Conservation (phyloP, 2,888 invertebrate genomes). For the Corbicula japonica region DNA sequence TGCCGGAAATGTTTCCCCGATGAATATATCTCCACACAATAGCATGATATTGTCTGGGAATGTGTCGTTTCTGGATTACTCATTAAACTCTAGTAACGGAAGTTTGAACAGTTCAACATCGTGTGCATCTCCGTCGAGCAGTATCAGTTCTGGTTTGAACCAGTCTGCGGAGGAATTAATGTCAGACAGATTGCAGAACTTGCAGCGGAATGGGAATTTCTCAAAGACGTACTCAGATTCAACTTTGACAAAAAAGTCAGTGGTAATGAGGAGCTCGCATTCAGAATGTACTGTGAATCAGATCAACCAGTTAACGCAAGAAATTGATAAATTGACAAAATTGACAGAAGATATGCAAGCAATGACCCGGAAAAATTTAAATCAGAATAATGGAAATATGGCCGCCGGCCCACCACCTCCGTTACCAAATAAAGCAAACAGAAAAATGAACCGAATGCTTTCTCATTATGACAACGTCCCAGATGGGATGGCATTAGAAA, state of each 20-base stretch:
- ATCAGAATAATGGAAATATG: constrained; percentile 5
- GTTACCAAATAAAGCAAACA: constrained; percentile 90
- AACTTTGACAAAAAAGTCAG: constrained; percentile 55
- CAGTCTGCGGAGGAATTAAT: constrained; percentile 89
- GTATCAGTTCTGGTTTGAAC: constrained; percentile 93
- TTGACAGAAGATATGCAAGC: constrained; percentile 80
- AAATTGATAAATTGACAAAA: constrained; percentile 80
- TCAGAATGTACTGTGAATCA: constrained; percentile 77
- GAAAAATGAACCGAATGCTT: constrained; percentile 89
- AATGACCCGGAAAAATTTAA: constrained; percentile 58
- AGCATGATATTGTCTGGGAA: constrained; percentile 66
- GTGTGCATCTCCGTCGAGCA: constrained; percentile 89
- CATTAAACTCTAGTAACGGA: constrained; percentile 66
- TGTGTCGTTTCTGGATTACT: constrained; percentile 53
- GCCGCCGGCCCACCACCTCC: constrained; percentile 87
- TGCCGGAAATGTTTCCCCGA: constrained; percentile 42
- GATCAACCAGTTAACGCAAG: constrained; percentile 79
- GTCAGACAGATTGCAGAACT: constrained; percentile 47
- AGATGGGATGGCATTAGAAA: constrained; percentile 56
- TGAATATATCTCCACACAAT: constrained; percentile 66
- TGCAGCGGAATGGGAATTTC: constrained; percentile 62
- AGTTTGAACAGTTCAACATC: constrained; percentile 63
- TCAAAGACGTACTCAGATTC: constrained; percentile 73
- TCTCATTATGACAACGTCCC: constrained; percentile 92
- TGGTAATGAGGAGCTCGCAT: constrained; percentile 66